Conservation (phyloP, 2,888 invertebrate species). For the Dryocosmus kuriphilus region DNA sequence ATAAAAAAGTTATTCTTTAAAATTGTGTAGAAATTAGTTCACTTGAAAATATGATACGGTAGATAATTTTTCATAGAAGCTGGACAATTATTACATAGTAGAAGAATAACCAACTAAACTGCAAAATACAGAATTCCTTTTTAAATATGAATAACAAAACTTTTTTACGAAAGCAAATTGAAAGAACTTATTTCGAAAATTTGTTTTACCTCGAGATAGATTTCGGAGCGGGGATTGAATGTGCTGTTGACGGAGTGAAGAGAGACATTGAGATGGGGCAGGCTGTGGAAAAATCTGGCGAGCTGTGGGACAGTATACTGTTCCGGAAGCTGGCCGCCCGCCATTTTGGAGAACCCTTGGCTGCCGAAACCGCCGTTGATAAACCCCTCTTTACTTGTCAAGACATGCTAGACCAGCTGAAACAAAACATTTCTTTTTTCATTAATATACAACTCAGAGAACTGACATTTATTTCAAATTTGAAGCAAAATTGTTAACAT, state of each 20-base stretch:
- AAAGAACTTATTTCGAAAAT: no score
- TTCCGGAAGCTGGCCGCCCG: conserved; percentile 79
- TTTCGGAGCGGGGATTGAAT: conserved; percentile 92
- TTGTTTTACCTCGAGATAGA: conserved; percentile 89
- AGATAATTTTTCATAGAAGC: no score
- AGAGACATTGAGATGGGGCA: conserved; percentile 95
- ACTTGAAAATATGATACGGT: no score
- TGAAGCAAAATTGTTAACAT: no score
- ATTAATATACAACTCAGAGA: neutral
- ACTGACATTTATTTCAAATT: neutral
- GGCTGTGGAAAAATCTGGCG: conserved; percentile 90
- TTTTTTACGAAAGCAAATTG: neutral
- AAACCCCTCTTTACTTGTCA: conserved; percentile 72
- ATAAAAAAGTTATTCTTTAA: no score
- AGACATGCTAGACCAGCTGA: conserved; percentile 75
- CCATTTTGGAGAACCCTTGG: conserved; percentile 75
- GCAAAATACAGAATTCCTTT: no score
- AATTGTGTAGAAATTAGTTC: no score
- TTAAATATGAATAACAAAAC: no score
- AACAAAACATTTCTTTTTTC: conserved; percentile 55
- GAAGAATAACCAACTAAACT: no score
- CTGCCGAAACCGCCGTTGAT: conserved; percentile 71
- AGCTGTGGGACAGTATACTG: conserved; percentile 90
- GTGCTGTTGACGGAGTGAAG: conserved; percentile 94
- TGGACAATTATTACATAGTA: no score